Base-by-base conservation (phyloP, 2,888 invertebrate species). In the Melanostoma scalare region DNA sequence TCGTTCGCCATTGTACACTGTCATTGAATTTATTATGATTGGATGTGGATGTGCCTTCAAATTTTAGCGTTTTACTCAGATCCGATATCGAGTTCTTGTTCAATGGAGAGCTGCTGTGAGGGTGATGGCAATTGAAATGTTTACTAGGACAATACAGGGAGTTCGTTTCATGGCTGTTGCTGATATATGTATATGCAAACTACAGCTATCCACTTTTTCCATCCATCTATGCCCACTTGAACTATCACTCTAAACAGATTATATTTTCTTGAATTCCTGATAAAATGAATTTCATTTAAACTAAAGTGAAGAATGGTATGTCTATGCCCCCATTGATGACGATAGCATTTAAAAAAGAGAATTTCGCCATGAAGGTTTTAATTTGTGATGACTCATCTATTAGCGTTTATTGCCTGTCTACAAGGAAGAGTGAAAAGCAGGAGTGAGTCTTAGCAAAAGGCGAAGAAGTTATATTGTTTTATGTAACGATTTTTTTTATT, bases 11-110 rank as follows among this genome's bases (percentile, higher is more conserved):
- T 40, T 56, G 6, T 38, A 33, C n/a, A 48, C 42, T 74, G 79
- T 56, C 74, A 74, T 68, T 68, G 79, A 63, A 74, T 74, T 63
- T 74, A 63, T 79, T 69, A 69, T 69, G 79, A 73, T 73, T 73
- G 58, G 67, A 78, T 69, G 68, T 33, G 60, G 30, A 68, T 56
- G 71, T 56, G 77, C 42, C 50, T 36, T 44, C 42, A 20, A 46
- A 40, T 38, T 69, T 77, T 38, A 48, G 40, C 9, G 52, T 53
- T 63, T 31, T 42, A 65, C 38, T 53, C 72, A 52, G 50, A 78
- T 67, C 60, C 5, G 40, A 46, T 31, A 67, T 72, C 52, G 46
- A 46, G 44, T 40, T 40, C 4, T 52, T 35, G 42, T 52, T 36
- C 52, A 60, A 31, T 31, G 31, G 3, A 31, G 31, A 31, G 30